Conservation (phyloP, 2,888 invertebrate species). For the Lottia scabra region DNA sequence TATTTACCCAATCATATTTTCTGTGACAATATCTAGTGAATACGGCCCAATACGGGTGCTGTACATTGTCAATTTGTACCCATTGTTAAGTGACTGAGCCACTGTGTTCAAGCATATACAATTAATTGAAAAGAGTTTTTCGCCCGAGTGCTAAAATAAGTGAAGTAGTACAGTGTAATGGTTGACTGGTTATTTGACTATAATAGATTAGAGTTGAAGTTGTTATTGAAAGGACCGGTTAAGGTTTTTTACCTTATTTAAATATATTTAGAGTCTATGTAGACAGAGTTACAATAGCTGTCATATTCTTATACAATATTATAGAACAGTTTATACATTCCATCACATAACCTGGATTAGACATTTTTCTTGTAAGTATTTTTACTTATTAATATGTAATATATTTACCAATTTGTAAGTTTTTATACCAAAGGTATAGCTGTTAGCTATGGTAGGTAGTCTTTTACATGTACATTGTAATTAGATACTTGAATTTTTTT, state of each 20-base stretch:
- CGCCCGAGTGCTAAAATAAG: neutral
- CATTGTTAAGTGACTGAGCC: neutral
- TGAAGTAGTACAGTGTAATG: neutral
- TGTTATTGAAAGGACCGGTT: neutral
- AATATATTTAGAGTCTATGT: neutral
- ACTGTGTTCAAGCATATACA: conserved; percentile 1
- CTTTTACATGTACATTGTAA: too few relatives aligned
- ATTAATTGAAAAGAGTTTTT: neutral
- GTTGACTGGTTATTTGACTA: neutral
- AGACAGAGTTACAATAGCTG: neutral
- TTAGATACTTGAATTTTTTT: too few relatives aligned
- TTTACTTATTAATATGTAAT: too few relatives aligned
- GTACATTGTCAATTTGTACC: neutral
- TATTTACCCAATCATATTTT: too few relatives aligned
- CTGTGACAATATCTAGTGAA: too few relatives aligned
- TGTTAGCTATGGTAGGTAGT: too few relatives aligned
- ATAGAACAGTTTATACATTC: neutral
- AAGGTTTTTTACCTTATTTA: neutral
- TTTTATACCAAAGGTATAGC: too few relatives aligned
- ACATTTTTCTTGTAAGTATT: too few relatives aligned
- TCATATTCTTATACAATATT: neutral
- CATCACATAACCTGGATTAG: too few relatives aligned
- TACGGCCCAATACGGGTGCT: too few relatives aligned
- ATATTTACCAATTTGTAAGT: too few relatives aligned
- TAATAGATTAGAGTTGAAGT: neutral